Evolutionary conservation across 2,797 vertebrate genomes (phyloP).

Genomic region (Lacerta bilineata): DNA sequence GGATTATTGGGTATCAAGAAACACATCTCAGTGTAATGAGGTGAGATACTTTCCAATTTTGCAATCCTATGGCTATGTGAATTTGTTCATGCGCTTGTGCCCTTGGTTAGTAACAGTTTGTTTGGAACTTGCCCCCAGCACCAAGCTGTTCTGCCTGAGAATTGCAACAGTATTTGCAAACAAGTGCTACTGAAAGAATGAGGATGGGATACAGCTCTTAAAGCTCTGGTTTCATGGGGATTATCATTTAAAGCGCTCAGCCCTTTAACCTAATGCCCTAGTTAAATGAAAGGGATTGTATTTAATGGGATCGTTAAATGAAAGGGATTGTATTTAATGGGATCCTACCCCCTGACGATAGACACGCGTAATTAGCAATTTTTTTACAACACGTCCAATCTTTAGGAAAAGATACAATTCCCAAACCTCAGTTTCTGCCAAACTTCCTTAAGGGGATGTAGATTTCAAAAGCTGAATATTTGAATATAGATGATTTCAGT

Average conservation of each 20-base stretch:
- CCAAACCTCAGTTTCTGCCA: neutral
- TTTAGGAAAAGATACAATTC: neutral
- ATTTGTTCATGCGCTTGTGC: neutral
- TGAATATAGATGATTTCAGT: neutral
- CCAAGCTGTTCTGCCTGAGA: neutral
- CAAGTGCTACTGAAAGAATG: conserved; percentile 38
- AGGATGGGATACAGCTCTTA: neutral
- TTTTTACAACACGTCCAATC: neutral
- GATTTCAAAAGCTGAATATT: neutral
- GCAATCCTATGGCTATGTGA: neutral
- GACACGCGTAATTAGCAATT: conserved; percentile 15
- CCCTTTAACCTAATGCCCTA: neutral
- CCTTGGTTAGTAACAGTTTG: conserved; percentile 9
- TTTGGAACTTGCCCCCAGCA: neutral
- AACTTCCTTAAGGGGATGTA: neutral
- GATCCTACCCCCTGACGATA: conserved; percentile 12
- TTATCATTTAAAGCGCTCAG: conserved; percentile 47
- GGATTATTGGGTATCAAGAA: neutral
- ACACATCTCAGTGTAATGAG: neutral
- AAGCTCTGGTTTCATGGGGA: conserved; percentile 35
- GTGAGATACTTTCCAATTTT: neutral
- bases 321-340: conserved; percentile 17
- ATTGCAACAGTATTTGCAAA: conserved; percentile 3
- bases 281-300: conserved; percentile 2
- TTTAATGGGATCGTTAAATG: conserved; percentile 13